These are phyloP conservation scores for Bombus huntii DNA, from an alignment of 1,140 invertebrate species.

Conservation along the genomic window DNA sequence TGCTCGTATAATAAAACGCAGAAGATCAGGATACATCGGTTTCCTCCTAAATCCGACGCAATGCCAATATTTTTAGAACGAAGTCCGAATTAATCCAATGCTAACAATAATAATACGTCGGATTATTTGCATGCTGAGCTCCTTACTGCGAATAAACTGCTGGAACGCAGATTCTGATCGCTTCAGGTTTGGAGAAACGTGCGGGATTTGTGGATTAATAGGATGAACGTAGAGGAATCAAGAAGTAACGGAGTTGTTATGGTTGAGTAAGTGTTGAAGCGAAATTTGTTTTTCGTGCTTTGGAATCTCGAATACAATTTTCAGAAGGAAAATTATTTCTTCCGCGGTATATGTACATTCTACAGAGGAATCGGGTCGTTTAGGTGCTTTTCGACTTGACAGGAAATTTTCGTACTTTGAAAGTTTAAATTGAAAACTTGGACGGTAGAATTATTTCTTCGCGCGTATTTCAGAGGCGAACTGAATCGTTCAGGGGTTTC, in stretches of 20 bases:
- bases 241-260: background rate
- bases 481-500: no score
- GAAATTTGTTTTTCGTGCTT: background rate
- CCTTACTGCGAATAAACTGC: background rate
- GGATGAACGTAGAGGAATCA: background rate
- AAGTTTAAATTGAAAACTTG: no score
- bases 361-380: no score
- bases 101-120: background rate
- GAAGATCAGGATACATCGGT: background rate
- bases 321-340: no score
- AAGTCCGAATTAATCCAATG: constrained; percentile 20
- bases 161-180: background rate
- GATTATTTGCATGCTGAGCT: constrained; percentile 2
- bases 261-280: background rate
- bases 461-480: no score
- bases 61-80: constrained; percentile 19
- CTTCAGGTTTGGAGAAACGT: background rate
- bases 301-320: no score
- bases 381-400: no score
- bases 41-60: constrained; percentile 13
- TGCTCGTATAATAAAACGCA: constrained; percentile 30
- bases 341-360: no score
- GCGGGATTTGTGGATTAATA: no score
- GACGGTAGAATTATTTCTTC: no score
- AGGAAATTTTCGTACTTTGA: no score